These are phyloP conservation scores for Pangasianodon gigas DNA, from an alignment of 2,113 vertebrate genomes.

Conservation along the genomic window DNA sequence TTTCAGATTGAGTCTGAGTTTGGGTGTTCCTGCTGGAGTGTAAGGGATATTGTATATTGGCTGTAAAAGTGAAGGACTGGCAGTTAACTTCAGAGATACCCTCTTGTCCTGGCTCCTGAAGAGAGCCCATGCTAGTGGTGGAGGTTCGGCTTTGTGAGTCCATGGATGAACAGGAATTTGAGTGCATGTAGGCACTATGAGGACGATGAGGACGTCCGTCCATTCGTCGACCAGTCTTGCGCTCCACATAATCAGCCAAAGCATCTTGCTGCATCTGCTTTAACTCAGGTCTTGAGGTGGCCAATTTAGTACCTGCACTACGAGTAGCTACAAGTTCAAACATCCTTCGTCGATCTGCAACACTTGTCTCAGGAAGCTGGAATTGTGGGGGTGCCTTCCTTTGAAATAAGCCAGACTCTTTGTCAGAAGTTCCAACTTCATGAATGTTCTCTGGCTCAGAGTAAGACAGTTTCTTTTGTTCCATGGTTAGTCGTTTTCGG, in stretches of 20 bases:
- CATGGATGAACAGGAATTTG: slow-evolving; percentile 51
- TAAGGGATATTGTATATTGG: slow-evolving; percentile 56
- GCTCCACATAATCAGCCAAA: slow-evolving; percentile 85
- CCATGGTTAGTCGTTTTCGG: slow-evolving; percentile 80
- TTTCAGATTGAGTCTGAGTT: slow-evolving; percentile 50
- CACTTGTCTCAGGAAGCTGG: slow-evolving; percentile 75
- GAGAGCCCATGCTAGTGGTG: slow-evolving; percentile 82
- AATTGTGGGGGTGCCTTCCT: slow-evolving; percentile 63
- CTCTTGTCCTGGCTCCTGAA: slow-evolving; percentile 76
- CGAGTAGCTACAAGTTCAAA: slow-evolving; percentile 78
- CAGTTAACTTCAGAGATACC: slow-evolving; percentile 50
- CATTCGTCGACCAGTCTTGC: slow-evolving; percentile 78
- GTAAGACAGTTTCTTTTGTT: slow-evolving; percentile 93
- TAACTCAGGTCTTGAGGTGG: slow-evolving; percentile 78
- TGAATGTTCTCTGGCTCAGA: slow-evolving; percentile 95
- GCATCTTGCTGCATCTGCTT: slow-evolving; percentile 90
- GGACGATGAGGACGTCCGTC: slow-evolving; percentile 67
- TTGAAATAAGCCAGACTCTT: slow-evolving; percentile 63
- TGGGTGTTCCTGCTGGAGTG: slow-evolving; percentile 65
- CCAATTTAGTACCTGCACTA: slow-evolving; percentile 65
- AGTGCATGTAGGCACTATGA: slow-evolving; percentile 74
- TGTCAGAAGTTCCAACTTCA: slow-evolving; percentile 82
- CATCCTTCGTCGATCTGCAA: slow-evolving; percentile 85
- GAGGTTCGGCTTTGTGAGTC: slow-evolving; percentile 78
- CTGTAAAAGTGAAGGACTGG: slow-evolving; percentile 65